These are phyloP conservation scores for Melanotaenia pygmaea DNA, from an alignment of 2,797 vertebrate species.

Conservation along the genomic window DNA sequence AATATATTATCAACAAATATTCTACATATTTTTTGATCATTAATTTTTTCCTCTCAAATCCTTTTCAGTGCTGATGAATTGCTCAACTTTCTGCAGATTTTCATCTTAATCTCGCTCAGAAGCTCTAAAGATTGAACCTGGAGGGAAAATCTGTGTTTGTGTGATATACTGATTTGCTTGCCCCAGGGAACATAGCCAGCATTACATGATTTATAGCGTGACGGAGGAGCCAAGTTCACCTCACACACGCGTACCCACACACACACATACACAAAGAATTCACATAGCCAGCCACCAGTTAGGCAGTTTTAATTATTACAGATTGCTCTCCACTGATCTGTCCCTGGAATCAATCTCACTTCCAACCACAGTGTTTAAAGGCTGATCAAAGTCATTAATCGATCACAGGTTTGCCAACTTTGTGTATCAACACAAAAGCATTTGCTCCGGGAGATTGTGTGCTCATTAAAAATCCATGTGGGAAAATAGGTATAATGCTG, in stretches of 20 bases:
- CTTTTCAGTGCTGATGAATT: slow-evolving; percentile 22
- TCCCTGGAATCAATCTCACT: slow-evolving; percentile 63
- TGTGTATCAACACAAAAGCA: slow-evolving; percentile 34
- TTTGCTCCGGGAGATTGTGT: slow-evolving; percentile 37
- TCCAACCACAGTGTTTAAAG: slow-evolving; percentile 56
- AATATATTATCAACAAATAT: not conserved
- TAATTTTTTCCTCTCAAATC: not conserved
- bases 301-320: slow-evolving; percentile 72
- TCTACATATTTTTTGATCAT: not conserved
- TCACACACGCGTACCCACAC: slow-evolving; percentile 14
- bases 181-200: slow-evolving; percentile 58
- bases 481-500: slow-evolving; percentile 5
- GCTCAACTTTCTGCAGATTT: slow-evolving; percentile 29
- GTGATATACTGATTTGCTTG: slow-evolving; percentile 42
- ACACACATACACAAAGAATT: slow-evolving; percentile 23
- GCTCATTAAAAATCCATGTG: slow-evolving; percentile 60
- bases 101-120: slow-evolving; percentile 11
- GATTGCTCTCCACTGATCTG: slow-evolving; percentile 50
- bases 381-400: slow-evolving; percentile 70
- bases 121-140: slow-evolving; percentile 26
- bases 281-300: slow-evolving; percentile 39
- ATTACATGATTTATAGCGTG: slow-evolving; percentile 68
- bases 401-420: slow-evolving; percentile 51
- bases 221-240: slow-evolving; percentile 60
- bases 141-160: slow-evolving; percentile 30